Evolutionary conservation across 2,797 vertebrate species (phyloP).

Genomic region (Phoeniculus purpureus): DNA sequence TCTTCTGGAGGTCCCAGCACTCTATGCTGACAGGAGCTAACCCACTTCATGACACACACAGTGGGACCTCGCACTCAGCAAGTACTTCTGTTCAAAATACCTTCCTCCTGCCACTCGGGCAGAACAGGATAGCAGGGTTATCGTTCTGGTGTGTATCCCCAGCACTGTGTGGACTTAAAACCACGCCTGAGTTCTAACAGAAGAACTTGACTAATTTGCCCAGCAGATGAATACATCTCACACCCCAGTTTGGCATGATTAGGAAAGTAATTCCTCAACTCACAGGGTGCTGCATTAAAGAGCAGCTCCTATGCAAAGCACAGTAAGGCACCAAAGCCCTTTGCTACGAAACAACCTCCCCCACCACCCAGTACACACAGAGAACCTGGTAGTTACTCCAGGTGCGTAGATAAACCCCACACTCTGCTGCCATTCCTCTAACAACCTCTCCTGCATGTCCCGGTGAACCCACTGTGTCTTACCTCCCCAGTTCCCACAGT

Average conservation of each 20-base stretch:
- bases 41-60: rapidly evolving
- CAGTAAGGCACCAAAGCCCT: neutral
- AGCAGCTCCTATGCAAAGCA: neutral
- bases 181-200: neutral
- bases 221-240: neutral
- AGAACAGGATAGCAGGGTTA: neutral
- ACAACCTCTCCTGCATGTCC: neutral
- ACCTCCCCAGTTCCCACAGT: neutral
- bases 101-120: neutral
- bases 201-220: neutral
- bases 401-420: neutral
- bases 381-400: neutral
- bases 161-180: neutral
- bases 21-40: neutral
- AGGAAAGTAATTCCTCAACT: neutral
- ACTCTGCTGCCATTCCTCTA: neutral
- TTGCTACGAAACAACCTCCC: neutral
- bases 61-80: rapidly evolving
- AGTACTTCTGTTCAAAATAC: neutral
- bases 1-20: neutral
- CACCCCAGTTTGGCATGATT: rapidly evolving
- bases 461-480: neutral
- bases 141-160: neutral
- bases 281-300: neutral
- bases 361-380: neutral